Evolutionary conservation across 2,888 invertebrate genomes (phyloP).

Genomic region (Mechanitis messenoides): DNA sequence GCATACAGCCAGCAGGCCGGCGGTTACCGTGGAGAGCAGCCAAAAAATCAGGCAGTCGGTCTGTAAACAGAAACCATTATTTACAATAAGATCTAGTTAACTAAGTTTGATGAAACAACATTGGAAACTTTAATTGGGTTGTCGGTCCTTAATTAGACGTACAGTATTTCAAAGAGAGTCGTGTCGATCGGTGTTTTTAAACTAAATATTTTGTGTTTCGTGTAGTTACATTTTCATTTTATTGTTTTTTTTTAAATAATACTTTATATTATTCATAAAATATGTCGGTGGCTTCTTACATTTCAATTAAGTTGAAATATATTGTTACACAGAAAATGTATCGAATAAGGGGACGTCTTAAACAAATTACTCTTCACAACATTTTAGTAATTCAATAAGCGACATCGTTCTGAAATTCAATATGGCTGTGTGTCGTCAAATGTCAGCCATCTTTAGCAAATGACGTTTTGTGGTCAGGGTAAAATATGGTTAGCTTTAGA

Average conservation of each 20-base stretch:
- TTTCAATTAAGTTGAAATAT: conserved; percentile 8
- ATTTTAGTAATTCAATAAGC: conserved; percentile 31
- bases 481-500: conserved; percentile 24
- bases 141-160: neutral
- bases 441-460: conserved; percentile 31
- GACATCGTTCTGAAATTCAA: conserved; percentile 49
- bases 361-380: conserved; percentile 20
- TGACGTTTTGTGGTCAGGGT: conserved; percentile 31
- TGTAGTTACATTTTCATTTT: too few relatives aligned
- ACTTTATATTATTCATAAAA: too few relatives aligned
- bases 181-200: too few relatives aligned
- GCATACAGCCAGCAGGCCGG: conserved; percentile 79
- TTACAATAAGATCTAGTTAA: conserved; percentile 13
- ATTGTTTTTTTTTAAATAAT: too few relatives aligned
- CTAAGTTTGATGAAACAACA: conserved; percentile 1
- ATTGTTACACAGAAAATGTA: conserved; percentile 4
- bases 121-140: conserved; percentile 3
- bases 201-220: too few relatives aligned
- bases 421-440: conserved; percentile 42
- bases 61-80: conserved; percentile 47
- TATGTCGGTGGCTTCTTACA: too few relatives aligned
- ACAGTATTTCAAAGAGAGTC: too few relatives aligned
- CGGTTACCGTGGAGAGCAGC: conserved; percentile 80
- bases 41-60: conserved; percentile 80
- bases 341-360: conserved; percentile 12